phyloP scores from a whole-genome alignment of 2,797 vertebrate species.

The Okamejei kenojei region DNA sequence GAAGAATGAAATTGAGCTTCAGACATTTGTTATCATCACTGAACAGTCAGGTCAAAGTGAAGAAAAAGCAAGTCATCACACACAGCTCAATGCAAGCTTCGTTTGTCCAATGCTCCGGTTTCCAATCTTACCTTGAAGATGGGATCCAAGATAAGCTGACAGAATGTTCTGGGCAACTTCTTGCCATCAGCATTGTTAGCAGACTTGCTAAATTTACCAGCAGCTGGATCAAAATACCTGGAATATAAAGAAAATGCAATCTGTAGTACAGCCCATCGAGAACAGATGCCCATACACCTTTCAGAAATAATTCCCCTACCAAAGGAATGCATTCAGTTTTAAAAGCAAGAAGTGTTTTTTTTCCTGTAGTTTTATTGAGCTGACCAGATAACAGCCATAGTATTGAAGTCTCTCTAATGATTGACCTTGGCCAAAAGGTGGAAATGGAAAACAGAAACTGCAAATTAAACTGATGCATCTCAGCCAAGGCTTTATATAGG shows the following conservation, averaged over 20 bases:
- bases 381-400: neutral
- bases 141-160: conserved; percentile 80
- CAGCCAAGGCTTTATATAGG: neutral
- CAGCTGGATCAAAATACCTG: conserved; percentile 72
- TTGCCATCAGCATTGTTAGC: conserved; percentile 62
- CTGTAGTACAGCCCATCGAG: no score
- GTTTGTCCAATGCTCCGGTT: neutral
- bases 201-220: conserved; percentile 75
- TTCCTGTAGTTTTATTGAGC: no score
- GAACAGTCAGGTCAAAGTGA: conserved; percentile 95
- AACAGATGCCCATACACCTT: neutral
- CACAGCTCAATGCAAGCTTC: conserved; percentile 40
- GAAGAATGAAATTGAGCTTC: conserved; percentile 40
- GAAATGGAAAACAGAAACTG: neutral
- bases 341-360: neutral
- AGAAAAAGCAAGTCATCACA: conserved; percentile 83
- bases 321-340: neutral
- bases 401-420: neutral
- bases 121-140: conserved; percentile 73
- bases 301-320: neutral
- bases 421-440: neutral
- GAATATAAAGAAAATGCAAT: neutral
- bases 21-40: conserved; percentile 71
- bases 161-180: conserved; percentile 74
- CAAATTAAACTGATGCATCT: neutral